A percentile compares a stretch with the other conserved stretches of the same genome.
phyloP scores from a whole-genome alignment of 2,888 invertebrate genomes.

The Panopea generosa region DNA sequence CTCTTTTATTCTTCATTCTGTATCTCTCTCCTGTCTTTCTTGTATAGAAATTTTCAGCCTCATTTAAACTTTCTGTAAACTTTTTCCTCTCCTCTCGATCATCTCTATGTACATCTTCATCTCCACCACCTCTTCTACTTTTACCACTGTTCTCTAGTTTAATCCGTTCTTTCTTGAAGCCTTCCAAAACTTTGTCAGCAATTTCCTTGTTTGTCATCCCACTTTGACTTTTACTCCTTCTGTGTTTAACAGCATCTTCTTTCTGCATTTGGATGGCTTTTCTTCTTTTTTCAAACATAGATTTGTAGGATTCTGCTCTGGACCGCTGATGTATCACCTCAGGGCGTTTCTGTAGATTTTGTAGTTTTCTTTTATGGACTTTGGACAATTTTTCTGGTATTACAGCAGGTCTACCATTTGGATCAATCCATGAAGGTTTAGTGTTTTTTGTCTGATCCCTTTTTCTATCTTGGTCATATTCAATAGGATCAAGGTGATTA shows the following conservation, averaged over 20 bases:
- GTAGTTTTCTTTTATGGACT: conserved; percentile 1
- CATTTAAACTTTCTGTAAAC: no score
- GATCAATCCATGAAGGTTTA: neutral
- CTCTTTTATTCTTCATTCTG: conserved; percentile 7
- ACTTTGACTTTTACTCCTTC: conserved; percentile 36
- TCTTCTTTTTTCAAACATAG: conserved; percentile 32
- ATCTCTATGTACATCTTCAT: neutral
- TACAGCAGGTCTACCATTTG: neutral
- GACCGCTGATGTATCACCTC: conserved; percentile 45
- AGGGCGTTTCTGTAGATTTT: neutral
- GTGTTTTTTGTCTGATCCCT: conserved; percentile 6
- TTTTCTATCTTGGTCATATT: conserved; percentile 10
- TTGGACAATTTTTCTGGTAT: neutral
- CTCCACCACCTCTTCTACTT: no score
- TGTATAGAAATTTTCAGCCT: conserved; percentile 32
- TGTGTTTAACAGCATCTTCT: conserved; percentile 11
- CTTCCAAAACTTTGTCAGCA: conserved; percentile 19
- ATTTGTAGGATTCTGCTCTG: conserved; percentile 47
- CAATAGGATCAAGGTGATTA: conserved; percentile 14
- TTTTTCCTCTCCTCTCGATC: neutral
- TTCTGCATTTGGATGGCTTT: conserved; percentile 8
- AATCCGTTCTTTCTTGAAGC: conserved; percentile 14
- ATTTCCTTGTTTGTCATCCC: conserved; percentile 21
- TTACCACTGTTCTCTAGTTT: conserved; percentile 5
- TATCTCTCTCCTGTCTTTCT: conserved; percentile 41